Percentiles rank a stretch among this genome's conserved stretches.
Evolutionary conservation across 2,888 invertebrate genomes (phyloP).

Genomic region (Disparrhopalites patrizii): DNA sequence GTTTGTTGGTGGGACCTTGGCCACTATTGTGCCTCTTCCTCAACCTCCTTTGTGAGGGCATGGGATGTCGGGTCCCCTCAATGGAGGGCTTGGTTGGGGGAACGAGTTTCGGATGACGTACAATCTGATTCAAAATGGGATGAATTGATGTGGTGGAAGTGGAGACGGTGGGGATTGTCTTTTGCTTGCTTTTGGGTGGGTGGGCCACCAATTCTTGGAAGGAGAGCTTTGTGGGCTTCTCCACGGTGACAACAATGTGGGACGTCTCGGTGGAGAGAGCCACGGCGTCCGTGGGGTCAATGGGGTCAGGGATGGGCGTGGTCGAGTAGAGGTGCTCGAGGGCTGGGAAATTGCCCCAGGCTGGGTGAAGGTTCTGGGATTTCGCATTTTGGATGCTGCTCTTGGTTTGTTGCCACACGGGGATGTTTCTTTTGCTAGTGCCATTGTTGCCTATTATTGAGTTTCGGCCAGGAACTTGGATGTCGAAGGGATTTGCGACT

Average conservation of each 20-base stretch:
- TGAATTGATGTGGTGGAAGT: neutral
- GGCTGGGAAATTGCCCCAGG: conserved; percentile 29
- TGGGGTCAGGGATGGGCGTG: conserved; percentile 1
- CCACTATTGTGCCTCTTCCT: no score
- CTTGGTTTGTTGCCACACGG: conserved; percentile 10
- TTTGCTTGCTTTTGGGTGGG: conserved; percentile 1
- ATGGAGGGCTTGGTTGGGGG: neutral
- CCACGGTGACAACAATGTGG: neutral
- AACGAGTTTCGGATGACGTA: neutral
- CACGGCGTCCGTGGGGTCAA: neutral
- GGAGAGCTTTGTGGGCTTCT: conserved; percentile 7
- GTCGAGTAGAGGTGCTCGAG: conserved; percentile 20
- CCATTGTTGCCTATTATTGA: no score
- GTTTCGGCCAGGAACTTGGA: no score
- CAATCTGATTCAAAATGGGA: conserved; percentile 12
- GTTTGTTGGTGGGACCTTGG: neutral
- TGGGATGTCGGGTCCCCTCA: no score
- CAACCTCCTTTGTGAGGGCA: no score
- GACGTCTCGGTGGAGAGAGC: neutral
- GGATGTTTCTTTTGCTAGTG: neutral
- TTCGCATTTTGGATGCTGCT: neutral
- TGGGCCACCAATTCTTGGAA: conserved; percentile 8
- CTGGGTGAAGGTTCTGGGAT: conserved; percentile 13
- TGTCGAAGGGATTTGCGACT: no score
- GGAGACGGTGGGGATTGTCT: neutral